Percentiles rank a stretch among this genome's conserved stretches.
Conservation (phyloP, 2,797 vertebrate species). For the Manis javanica region DNA sequence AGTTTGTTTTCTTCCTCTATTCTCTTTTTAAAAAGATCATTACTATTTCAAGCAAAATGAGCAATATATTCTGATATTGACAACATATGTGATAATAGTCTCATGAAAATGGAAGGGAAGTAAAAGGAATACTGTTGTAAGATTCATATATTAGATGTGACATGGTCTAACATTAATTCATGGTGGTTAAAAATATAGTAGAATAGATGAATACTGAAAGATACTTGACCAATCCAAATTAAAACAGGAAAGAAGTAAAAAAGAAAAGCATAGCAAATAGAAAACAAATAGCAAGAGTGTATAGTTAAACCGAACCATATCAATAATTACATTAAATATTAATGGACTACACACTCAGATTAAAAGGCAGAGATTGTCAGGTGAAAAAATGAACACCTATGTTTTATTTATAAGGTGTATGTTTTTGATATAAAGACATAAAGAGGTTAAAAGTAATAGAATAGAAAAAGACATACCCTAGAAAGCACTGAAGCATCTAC, state of each 20-base stretch:
- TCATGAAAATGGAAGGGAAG: not conserved
- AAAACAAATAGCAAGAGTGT: not conserved
- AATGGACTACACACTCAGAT: constrained; percentile 29
- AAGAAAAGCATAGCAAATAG: not conserved
- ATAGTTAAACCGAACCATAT: not conserved
- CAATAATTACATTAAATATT: constrained; percentile 66
- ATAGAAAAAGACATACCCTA: not conserved
- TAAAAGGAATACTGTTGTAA: constrained; percentile 4
- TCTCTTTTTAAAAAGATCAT: not conserved
- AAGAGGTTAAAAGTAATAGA: not conserved
- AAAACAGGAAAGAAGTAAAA: constrained; percentile 10
- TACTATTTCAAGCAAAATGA: constrained; percentile 49
- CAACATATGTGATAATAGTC: not conserved
- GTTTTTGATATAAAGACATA: constrained; percentile 13
- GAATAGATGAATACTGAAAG: not conserved
- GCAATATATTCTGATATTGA: not conserved
- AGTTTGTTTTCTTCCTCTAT: not conserved
- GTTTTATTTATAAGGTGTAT: constrained; percentile 14
- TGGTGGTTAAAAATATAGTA: not conserved
- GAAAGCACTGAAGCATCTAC: not conserved
- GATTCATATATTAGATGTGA: not conserved
- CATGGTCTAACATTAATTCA: not conserved
- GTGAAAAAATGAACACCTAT: constrained; percentile 26
- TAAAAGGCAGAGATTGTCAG: constrained; percentile 39
- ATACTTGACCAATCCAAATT: constrained; percentile 12